A percentile compares a stretch with the other conserved stretches of the same genome.
These are phyloP conservation scores for Tinea trinotella DNA, from an alignment of 2,888 invertebrate species.

Conservation along the genomic window DNA sequence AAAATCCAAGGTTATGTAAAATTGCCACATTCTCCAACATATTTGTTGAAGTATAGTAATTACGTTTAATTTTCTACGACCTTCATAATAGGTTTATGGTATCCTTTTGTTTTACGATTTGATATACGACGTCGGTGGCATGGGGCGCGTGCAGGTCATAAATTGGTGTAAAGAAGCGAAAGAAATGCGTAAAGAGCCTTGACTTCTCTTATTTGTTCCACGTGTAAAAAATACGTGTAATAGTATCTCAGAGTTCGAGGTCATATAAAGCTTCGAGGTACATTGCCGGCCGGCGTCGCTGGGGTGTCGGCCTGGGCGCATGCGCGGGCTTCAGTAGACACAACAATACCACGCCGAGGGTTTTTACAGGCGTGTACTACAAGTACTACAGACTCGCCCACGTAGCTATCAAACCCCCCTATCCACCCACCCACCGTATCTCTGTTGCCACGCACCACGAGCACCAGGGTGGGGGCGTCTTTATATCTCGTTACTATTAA, in stretches of 20 bases:
- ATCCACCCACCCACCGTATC: slow-evolving; percentile 23
- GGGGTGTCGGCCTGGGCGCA: slow-evolving; percentile 35
- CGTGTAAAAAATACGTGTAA: slow-evolving; percentile 12
- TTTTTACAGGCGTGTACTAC: slow-evolving; percentile 52
- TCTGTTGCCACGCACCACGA: slow-evolving; percentile 48
- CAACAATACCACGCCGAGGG: slow-evolving; percentile 58
- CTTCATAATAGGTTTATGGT: slow-evolving; percentile 9
- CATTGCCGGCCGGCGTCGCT: slow-evolving; percentile 28
- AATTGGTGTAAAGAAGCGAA: neutral
- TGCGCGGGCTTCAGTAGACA: slow-evolving; percentile 61
- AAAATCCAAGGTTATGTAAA: slow-evolving; percentile 14
- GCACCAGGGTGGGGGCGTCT: neutral
- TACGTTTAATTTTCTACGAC: slow-evolving; percentile 10
- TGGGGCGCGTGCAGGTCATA: neutral
- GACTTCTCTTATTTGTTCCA: slow-evolving; percentile 15
- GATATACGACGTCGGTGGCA: slow-evolving; percentile 1
- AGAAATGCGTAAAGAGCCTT: neutral
- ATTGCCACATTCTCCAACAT: slow-evolving; percentile 12
- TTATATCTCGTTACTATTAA: slow-evolving; percentile 14
- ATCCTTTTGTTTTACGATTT: slow-evolving; percentile 6
- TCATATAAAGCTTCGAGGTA: slow-evolving; percentile 32
- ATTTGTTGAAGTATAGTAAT: slow-evolving; percentile 6
- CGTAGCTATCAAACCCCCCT: slow-evolving; percentile 34
- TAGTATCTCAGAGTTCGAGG: slow-evolving; percentile 48
- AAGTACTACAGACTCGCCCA: slow-evolving; percentile 72